phyloP scores from a whole-genome alignment of 2,797 vertebrate species.

The Sebastes itinus region DNA sequence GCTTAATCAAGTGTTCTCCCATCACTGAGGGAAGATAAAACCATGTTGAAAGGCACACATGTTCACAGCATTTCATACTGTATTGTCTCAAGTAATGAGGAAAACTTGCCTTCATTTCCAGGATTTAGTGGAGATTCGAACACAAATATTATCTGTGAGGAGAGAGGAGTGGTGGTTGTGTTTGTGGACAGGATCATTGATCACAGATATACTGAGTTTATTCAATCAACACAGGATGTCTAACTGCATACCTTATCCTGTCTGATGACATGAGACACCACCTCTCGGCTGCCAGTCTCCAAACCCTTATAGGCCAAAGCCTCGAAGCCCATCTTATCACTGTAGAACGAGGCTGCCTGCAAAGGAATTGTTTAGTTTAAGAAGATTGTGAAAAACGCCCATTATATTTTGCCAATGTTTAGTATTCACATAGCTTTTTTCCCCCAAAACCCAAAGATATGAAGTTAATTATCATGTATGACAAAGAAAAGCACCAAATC shows the following conservation, averaged over 20 bases:
- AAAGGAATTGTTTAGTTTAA: not conserved
- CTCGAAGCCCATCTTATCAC: conserved; percentile 86
- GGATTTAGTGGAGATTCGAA: conserved; percentile 85
- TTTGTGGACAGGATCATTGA: not conserved
- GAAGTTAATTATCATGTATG: not conserved
- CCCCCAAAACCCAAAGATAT: not conserved
- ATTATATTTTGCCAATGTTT: not conserved
- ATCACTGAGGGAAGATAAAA: conserved; percentile 72
- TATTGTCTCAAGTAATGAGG: not conserved
- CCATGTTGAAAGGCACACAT: not conserved
- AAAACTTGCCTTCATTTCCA: conserved; percentile 81
- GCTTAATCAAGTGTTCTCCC: conserved; percentile 81
- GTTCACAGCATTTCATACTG: not conserved
- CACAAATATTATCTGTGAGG: conserved; percentile 80
- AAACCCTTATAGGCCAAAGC: conserved; percentile 84
- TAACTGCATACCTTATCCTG: conserved; percentile 81
- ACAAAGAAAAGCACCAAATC: not conserved
- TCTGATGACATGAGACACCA: conserved; percentile 83
- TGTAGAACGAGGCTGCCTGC: conserved; percentile 86
- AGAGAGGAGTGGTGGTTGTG: not conserved
- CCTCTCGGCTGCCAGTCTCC: conserved; percentile 84
- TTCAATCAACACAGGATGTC: not conserved
- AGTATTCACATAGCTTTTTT: not conserved
- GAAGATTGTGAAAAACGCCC: not conserved
- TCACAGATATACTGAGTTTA: not conserved